These are phyloP conservation scores for Amblyornis subalaris DNA, from an alignment of 2,113 vertebrate genomes.

Conservation along the genomic window DNA sequence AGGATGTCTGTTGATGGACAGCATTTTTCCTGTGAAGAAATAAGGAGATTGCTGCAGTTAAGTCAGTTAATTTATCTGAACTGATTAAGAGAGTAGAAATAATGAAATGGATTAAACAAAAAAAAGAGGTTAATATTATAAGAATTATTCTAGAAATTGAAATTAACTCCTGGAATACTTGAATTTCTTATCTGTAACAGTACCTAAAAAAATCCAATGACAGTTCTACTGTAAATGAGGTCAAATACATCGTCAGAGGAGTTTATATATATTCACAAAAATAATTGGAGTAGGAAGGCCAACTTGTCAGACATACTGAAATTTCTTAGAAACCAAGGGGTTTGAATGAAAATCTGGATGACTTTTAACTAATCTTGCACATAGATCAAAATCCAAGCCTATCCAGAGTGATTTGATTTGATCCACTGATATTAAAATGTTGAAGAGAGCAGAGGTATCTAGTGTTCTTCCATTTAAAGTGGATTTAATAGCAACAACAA, in stretches of 20 bases:
- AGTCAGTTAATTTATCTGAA: slow-evolving; percentile 10
- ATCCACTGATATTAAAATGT: slow-evolving; percentile 40
- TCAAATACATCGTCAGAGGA: background rate
- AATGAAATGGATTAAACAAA: background rate
- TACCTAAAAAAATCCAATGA: background rate
- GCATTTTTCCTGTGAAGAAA: background rate
- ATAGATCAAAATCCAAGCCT: slow-evolving; percentile 34
- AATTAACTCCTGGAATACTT: background rate
- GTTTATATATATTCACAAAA: slow-evolving; percentile 40
- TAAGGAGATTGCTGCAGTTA: background rate
- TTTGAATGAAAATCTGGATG: background rate
- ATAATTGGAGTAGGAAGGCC: slow-evolving; percentile 37
- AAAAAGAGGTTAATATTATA: background rate
- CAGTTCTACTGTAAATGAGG: background rate
- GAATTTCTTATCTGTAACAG: background rate
- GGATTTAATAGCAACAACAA: slow-evolving; percentile 16
- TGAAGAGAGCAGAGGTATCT: background rate
- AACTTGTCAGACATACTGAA: slow-evolving; percentile 13
- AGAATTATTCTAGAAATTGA: slow-evolving; percentile 1
- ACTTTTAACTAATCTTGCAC: background rate
- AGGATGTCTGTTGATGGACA: background rate
- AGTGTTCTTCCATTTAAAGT: slow-evolving; percentile 23
- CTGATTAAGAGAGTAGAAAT: slow-evolving; percentile 8
- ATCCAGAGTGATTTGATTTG: slow-evolving; percentile 43
- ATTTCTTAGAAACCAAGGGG: background rate